A percentile compares a stretch with the other conserved stretches of the same genome.
Conservation (phyloP, 2,888 invertebrate species). For the Spilarctia lutea region DNA sequence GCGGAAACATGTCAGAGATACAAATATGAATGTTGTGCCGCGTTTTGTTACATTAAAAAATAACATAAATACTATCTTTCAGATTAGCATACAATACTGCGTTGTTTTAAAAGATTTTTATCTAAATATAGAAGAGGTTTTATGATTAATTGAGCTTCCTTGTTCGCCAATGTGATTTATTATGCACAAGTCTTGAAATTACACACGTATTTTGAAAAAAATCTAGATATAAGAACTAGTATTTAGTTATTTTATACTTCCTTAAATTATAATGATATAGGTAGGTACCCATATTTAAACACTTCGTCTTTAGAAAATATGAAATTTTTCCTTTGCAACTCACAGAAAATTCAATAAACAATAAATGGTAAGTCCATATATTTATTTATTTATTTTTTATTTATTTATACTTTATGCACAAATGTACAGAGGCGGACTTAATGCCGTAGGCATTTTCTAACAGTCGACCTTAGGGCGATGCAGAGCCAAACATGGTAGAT, state of each 20-base stretch:
- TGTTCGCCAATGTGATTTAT: conserved; percentile 19
- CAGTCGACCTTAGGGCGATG: too few relatives aligned
- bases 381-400: too few relatives aligned
- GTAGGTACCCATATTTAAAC: neutral
- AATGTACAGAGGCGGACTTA: too few relatives aligned
- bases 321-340: too few relatives aligned
- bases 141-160: conserved; percentile 40
- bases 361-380: too few relatives aligned
- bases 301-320: neutral
- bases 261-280: neutral
- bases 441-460: too few relatives aligned
- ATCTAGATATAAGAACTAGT: neutral
- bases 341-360: too few relatives aligned
- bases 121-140: conserved; percentile 27
- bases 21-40: conserved; percentile 15
- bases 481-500: too few relatives aligned
- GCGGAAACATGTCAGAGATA: conserved; percentile 9
- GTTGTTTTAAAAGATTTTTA: conserved; percentile 21
- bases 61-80: conserved; percentile 23
- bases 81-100: conserved; percentile 45
- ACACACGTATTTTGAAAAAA: neutral
- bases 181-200: neutral
- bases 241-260: neutral
- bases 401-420: too few relatives aligned
- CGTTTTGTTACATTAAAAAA: conserved; percentile 18